Conservation (phyloP, 35 echinoderm and acorn worm genomes). For the Eucidaris tribuloides region DNA sequence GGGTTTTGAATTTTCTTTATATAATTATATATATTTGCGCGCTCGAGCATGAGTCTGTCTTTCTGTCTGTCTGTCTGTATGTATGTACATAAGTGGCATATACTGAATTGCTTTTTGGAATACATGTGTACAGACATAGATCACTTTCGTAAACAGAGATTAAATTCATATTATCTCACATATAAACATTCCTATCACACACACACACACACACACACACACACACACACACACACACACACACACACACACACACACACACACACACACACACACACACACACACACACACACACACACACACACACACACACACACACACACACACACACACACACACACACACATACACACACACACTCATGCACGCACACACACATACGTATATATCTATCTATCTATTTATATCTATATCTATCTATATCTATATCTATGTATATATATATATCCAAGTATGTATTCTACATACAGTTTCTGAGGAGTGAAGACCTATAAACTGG, state of each 20-base stretch:
- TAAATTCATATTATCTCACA: neutral
- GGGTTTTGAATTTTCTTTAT: neutral
- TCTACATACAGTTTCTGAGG: too few species aligned
- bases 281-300: neutral
- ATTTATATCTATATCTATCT: too few species aligned
- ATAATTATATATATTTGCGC: neutral
- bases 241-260: neutral
- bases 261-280: neutral
- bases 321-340: neutral
- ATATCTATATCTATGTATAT: too few species aligned
- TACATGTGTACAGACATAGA: neutral
- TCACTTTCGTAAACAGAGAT: neutral
- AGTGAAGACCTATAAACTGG: too few species aligned
- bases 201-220: neutral
- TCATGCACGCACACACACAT: neutral
- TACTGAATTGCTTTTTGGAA: neutral
- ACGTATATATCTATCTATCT: conserved; percentile 15
- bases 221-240: neutral
- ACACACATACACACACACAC: neutral
- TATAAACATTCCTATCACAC: too few species aligned
- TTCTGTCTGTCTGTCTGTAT: too few species aligned
- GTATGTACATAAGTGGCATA: too few species aligned
- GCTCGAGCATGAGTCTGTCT: neutral
- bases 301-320: neutral
- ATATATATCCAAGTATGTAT: neutral